Base-by-base conservation (phyloP, 2,113 vertebrate species). In the Phyllopteryx taeniolatus region DNA sequence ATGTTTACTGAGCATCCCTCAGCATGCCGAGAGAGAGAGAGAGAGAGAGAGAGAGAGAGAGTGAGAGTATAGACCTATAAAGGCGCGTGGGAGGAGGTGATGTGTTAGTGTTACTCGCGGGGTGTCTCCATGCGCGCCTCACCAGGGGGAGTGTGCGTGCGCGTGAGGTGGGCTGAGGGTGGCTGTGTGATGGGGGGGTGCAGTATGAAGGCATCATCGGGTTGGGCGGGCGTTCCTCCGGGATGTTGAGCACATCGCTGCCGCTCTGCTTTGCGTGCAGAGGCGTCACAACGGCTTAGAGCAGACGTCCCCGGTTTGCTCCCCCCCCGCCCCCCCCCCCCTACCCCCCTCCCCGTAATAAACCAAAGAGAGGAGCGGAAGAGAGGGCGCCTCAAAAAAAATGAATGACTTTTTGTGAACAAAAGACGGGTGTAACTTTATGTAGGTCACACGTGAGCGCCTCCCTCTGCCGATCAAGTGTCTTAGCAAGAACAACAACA, bases 351-450 rank as follows among this genome's bases (percentile, higher is more conserved):
- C 53, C 19, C 20, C 7, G 15, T 20, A 39, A 39, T 33, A 27
- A 10, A 60, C 14, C 13, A 4, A 33, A 33, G 42, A 12, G 43
- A 13, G 61, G 35, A 42, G 61, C 19, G 42, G 39, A 14, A 44
- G 42, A 65, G 62, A 43, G 42, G 33, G 33, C 39, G 1, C 42
- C 22, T 14, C n/a, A 27, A 31, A 59, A 31, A 61, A 61, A 35
- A 83, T 72, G 79, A 75, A 63, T 73, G 80, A 83, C 71, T 81
- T 83, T 69, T 49, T 14, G 27, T 13, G 60, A 66, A 74, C 39
- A 67, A 67, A 72, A 49, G 27, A 63, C 74, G 31, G 4, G 3
- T 72, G 73, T 53, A 86, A 85, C 72, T 88, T 78, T 72, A 70
- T 63, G 20, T 70, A 73, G 74, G 73, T 72, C 78, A 78, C 79